phyloP scores from a whole-genome alignment of 2,113 vertebrate genomes.

The Propithecus coquereli region DNA sequence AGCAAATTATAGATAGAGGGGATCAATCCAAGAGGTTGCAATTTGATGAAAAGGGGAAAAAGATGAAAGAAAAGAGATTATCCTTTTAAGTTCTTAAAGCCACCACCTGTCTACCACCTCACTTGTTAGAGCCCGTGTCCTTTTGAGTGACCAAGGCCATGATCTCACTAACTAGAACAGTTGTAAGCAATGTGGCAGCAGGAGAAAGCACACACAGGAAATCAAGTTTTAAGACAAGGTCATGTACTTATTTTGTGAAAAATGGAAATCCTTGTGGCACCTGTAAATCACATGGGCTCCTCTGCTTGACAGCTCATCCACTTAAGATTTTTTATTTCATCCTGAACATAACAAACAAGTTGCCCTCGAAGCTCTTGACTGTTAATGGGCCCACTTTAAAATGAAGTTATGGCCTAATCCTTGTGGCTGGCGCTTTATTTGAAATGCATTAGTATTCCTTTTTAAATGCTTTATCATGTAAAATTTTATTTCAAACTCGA shows the following conservation, averaged over 20 bases:
- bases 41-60: neutral
- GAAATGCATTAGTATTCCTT: constrained; percentile 72
- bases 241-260: neutral
- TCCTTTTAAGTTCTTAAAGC: neutral
- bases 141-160: neutral
- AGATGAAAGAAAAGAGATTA: neutral
- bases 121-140: neutral
- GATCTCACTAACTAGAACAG: neutral
- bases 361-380: constrained; percentile 60
- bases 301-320: neutral
- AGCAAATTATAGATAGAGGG: neutral
- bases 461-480: constrained; percentile 72
- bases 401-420: constrained; percentile 48
- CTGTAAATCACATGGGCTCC: neutral
- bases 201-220: neutral
- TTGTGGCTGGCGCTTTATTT: constrained; percentile 40
- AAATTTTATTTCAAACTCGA: constrained; percentile 74
- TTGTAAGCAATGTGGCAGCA: rapidly evolving
- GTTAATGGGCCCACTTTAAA: constrained; percentile 75
- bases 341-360: constrained; percentile 50
- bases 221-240: neutral
- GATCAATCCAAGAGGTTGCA: neutral
- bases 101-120: neutral
- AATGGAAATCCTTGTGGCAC: neutral
- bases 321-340: constrained; percentile 9